Evolutionary conservation across 2,888 invertebrate species (phyloP), one percentile per base, ranked within the genome.

Genomic region (Hemithea aestivaria): DNA sequence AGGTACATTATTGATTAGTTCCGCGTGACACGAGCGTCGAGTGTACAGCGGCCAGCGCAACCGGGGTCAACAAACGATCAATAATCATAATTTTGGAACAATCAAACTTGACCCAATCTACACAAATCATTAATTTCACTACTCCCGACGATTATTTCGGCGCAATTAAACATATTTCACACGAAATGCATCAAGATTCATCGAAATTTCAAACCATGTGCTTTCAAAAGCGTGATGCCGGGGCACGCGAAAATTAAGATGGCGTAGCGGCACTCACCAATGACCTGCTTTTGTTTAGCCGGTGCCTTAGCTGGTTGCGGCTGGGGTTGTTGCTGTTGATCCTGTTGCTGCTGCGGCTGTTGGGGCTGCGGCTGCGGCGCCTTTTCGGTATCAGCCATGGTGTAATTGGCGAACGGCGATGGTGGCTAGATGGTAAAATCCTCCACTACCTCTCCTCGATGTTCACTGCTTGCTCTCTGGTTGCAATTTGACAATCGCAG

Each of bases 311-410:
- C 82, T 81, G 82, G 87, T 79, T 83, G 88, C 85, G 87, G 80
- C 75, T 84, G 88, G 83, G 89, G 66, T 89, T 90, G 89, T 87
- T 91, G 91, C 84, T 92, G 71, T 59, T 73, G 77, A 89, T 91
- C 90, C 88, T 91, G 91, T 88, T 92, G 76, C 60, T 91, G 90
- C 89, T 91, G 91, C 88, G 92, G 76, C 65, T 75, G 87, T 70
- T 87, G 85, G 66, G 82, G 87, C 81, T 89, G 89, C 89, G 91
- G 83, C 90, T 91, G 87, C 90, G 92, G 91, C 90, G 92, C 92
- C 89, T 93, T 93, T 89, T 95, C 96, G 91, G 96, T 93, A 94
- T 97, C 96, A 94, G 96, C 96, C 96, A 97, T 96, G 93, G 91
- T 92, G 92, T 91, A 91, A 89, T 91, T 91, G 90, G 90, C 90